Evolutionary conservation across 2,113 vertebrate genomes (phyloP).

Genomic region (Arizona elegans): DNA sequence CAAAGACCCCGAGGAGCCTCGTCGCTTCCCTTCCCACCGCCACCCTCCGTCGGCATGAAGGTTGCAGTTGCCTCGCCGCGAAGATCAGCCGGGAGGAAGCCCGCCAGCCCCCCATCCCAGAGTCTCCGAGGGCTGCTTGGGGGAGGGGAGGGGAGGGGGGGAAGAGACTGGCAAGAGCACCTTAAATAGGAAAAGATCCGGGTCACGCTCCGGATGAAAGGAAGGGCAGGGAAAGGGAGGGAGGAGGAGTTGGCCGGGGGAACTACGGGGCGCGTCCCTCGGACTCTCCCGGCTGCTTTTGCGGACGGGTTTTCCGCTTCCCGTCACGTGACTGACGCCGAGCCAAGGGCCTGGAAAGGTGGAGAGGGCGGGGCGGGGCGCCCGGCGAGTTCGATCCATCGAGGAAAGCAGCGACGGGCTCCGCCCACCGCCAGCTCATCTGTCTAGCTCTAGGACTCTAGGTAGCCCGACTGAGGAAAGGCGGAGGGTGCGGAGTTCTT

Average conservation of each 20-base stretch:
- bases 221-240: background rate
- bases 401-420: background rate
- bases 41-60: background rate
- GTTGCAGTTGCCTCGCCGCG: background rate
- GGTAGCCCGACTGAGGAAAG: background rate
- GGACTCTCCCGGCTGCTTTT: background rate
- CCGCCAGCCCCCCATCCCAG: background rate
- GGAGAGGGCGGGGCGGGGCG: background rate
- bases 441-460: background rate
- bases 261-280: background rate
- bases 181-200: background rate
- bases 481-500: background rate
- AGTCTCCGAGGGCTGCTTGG: background rate
- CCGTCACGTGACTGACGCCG: slow-evolving; percentile 12
- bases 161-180: background rate
- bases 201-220: background rate
- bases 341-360: background rate
- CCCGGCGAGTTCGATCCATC: background rate
- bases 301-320: slow-evolving; percentile 6
- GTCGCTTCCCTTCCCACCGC: background rate
- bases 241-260: fast-evolving
- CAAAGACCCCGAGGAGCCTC: background rate
- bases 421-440: background rate
- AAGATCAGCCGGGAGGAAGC: background rate
- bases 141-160: background rate